Evolutionary conservation across 2,797 vertebrate species (phyloP), one percentile per base, ranked within the genome.

Genomic region (Esox masquinongy): DNA sequence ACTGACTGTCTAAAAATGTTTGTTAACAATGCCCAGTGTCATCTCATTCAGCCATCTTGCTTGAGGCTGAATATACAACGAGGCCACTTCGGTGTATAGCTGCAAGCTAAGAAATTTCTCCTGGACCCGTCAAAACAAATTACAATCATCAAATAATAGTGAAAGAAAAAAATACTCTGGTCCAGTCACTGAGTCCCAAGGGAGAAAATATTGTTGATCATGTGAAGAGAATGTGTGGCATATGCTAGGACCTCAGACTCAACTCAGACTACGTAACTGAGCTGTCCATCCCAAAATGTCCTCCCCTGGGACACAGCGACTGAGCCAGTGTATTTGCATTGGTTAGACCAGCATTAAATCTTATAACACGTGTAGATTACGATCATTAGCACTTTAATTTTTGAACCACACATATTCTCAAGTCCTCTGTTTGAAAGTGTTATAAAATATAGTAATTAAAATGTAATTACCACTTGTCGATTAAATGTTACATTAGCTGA

Each of bases 281-380:
- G 49, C 70, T 71, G 70, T 71, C 24, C 26, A 5, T 16, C 17
- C 26, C 26, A 15, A 36, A 34, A 68, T 31, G 29, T 29, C 26
- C 49, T 71, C 19, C 49, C 49, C 69, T 24, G 49, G 49, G 69
- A 53, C 29, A 71, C 49, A 34, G 49, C 5, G 19, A 68, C 47
- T 50, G 69, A 29, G 24, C 68, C 68, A 47, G 68, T n/a, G 26
- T 16, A 71, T 71, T 51, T 51, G 49, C 49, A 71, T 71, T 4
- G 7, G 49, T 71, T 49, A n/a, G 49, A 31, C 3, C 1, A 71
- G 26, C 16, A 39, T 51, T 53, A 51, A 71, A 51, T 71, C 24
- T 16, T 24, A 49, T 26, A 47, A 47, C 14, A 70, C 24, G 15
- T 34, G 8, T 26, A 16, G 24, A 16, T 49, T 15, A 24, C 43